A percentile compares a stretch with the other conserved stretches of the same genome.
Evolutionary conservation across 1,140 invertebrate species (phyloP).

Genomic region (Rhyzopertha dominica): DNA sequence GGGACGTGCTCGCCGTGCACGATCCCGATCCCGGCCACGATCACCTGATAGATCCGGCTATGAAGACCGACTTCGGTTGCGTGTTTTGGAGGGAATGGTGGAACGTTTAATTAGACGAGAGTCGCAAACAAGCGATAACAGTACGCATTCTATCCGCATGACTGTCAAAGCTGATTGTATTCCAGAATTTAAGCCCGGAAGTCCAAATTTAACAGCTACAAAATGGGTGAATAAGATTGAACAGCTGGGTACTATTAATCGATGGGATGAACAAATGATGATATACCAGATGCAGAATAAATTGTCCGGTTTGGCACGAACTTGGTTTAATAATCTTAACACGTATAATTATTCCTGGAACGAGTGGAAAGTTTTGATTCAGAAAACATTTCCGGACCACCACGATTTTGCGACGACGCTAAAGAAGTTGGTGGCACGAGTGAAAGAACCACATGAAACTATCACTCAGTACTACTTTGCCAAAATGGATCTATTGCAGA

Average conservation of each 20-base stretch:
- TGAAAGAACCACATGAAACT: conserved; percentile 26
- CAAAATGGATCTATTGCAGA: conserved; percentile 30
- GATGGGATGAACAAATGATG: conserved; percentile 26
- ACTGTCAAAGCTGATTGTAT: too few relatives aligned
- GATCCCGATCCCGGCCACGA: too few relatives aligned
- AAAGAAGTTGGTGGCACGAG: conserved; percentile 20
- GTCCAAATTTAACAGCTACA: conserved; percentile 24
- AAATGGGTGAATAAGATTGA: conserved; percentile 31
- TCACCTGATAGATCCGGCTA: too few relatives aligned
- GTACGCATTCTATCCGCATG: too few relatives aligned
- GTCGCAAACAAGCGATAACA: too few relatives aligned
- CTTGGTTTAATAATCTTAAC: conserved; percentile 30
- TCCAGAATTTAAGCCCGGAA: conserved; percentile 21
- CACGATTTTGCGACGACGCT: conserved; percentile 26
- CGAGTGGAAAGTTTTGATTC: conserved; percentile 29
- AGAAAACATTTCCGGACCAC: conserved; percentile 31
- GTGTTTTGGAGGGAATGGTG: too few relatives aligned
- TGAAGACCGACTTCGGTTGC: too few relatives aligned
- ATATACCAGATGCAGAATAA: conserved; percentile 23
- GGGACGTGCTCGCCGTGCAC: too few relatives aligned
- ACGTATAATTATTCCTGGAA: conserved; percentile 30
- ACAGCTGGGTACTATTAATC: conserved; percentile 21
- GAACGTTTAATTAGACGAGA: too few relatives aligned
- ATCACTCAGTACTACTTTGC: conserved; percentile 30
- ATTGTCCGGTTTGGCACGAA: conserved; percentile 29